Conservation (phyloP, 2,888 invertebrate species). For the Slavum lentiscoides region DNA sequence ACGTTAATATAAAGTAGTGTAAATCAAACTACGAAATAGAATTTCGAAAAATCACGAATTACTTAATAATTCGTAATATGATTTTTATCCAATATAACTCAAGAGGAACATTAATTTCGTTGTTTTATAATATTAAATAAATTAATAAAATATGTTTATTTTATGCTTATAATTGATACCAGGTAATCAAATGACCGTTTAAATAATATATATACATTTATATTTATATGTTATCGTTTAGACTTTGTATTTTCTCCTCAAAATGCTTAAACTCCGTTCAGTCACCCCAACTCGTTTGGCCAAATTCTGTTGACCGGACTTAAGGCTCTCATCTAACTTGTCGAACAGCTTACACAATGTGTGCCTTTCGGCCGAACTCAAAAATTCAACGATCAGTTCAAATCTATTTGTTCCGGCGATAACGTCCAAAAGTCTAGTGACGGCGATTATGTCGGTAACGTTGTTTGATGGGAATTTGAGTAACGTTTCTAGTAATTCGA, state of each 20-base stretch:
- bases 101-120: too few species aligned
- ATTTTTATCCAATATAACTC: too few species aligned
- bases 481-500: slow-evolving; percentile 60
- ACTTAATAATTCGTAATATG: too few species aligned
- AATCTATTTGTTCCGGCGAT: slow-evolving; percentile 59
- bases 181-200: too few species aligned
- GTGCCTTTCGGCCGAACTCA: slow-evolving; percentile 60
- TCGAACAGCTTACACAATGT: slow-evolving; percentile 59
- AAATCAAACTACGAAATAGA: too few species aligned
- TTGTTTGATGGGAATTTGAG: slow-evolving; percentile 57
- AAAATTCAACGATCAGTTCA: slow-evolving; percentile 59
- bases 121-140: too few species aligned
- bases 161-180: too few species aligned
- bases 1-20: too few species aligned
- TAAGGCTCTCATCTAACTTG: slow-evolving; percentile 58
- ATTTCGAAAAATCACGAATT: too few species aligned
- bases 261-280: slow-evolving; percentile 58
- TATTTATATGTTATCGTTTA: too few species aligned
- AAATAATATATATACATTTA: too few species aligned
- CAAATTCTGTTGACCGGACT: slow-evolving; percentile 58
- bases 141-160: too few species aligned
- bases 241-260: slow-evolving; percentile 57
- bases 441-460: slow-evolving; percentile 57
- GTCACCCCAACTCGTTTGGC: slow-evolving; percentile 59
- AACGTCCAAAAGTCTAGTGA: slow-evolving; percentile 59